Evolutionary conservation across 2,113 vertebrate genomes (phyloP).

Genomic region (Himantopus leucocephalus): DNA sequence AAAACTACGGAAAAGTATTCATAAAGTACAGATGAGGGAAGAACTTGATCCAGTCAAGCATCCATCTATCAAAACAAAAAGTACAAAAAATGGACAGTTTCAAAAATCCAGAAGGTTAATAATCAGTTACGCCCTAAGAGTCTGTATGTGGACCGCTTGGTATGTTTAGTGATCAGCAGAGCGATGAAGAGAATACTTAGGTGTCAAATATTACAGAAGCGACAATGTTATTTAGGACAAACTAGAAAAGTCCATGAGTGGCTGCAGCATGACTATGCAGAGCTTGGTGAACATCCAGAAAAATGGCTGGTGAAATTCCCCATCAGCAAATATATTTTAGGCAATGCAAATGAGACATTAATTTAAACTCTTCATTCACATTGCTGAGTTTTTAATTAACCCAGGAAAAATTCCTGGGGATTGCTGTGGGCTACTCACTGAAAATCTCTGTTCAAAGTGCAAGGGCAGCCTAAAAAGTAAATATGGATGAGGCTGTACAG

Average conservation of each 20-base stretch:
- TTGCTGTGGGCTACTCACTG: conserved; percentile 52
- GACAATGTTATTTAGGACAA: background rate
- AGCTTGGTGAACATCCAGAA: background rate
- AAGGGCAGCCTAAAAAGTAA: conserved; percentile 23
- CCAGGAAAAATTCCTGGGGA: conserved; percentile 43
- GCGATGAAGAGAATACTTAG: background rate
- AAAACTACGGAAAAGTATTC: background rate
- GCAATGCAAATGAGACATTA: conserved; percentile 53
- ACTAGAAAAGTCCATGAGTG: background rate
- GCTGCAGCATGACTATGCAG: background rate
- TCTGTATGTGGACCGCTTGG: background rate
- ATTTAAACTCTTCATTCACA: conserved; percentile 47
- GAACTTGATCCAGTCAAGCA: background rate
- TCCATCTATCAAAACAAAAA: background rate
- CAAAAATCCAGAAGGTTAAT: background rate
- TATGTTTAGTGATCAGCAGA: background rate
- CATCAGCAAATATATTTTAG: conserved; percentile 42
- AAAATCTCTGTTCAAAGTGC: conserved; percentile 10
- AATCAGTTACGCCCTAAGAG: background rate
- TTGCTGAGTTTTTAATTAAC: conserved; percentile 58
- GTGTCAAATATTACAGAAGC: background rate
- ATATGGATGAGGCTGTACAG: background rate
- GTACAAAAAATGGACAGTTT: background rate
- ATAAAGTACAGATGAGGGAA: background rate
- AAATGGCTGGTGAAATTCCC: background rate